Evolutionary conservation across 1,140 invertebrate species (phyloP).

Genomic region (Periplaneta americana): DNA sequence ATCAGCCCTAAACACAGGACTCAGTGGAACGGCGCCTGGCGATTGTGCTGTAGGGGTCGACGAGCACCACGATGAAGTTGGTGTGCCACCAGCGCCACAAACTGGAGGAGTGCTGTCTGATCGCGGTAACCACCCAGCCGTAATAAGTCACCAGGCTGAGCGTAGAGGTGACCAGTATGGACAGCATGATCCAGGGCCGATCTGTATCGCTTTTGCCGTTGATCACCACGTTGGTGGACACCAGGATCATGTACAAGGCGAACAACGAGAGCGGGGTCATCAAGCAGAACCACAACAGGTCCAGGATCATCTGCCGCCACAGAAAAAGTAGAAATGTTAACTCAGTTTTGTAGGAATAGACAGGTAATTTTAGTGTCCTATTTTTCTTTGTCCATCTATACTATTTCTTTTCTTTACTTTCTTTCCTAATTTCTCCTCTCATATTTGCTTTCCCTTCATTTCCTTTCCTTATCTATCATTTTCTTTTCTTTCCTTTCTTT

Average conservation of each 20-base stretch:
- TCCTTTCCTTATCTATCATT: too few relatives aligned
- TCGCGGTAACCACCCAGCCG: not conserved
- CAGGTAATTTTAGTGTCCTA: not conserved
- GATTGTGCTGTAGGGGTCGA: not conserved
- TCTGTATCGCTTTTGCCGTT: not conserved
- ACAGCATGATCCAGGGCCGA: not conserved
- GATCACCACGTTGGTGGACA: not conserved
- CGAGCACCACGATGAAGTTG: not conserved
- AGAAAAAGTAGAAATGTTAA: not conserved
- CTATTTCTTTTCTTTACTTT: not conserved
- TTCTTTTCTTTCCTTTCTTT: too few relatives aligned
- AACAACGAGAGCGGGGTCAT: not conserved
- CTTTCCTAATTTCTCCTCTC: not conserved
- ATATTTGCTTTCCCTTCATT: too few relatives aligned
- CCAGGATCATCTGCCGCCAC: not conserved
- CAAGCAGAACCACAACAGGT: conserved; percentile 5
- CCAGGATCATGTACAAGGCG: not conserved
- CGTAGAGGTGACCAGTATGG: not conserved
- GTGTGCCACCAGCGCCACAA: not conserved
- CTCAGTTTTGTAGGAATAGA: not conserved
- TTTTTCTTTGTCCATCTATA: not conserved
- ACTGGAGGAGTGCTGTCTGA: not conserved
- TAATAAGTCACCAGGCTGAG: not conserved
- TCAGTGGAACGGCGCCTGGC: not conserved
- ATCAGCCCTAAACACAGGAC: too few relatives aligned